These are phyloP conservation scores for Vultur gryphus DNA, from an alignment of 2,797 vertebrate genomes.

Conservation along the genomic window DNA sequence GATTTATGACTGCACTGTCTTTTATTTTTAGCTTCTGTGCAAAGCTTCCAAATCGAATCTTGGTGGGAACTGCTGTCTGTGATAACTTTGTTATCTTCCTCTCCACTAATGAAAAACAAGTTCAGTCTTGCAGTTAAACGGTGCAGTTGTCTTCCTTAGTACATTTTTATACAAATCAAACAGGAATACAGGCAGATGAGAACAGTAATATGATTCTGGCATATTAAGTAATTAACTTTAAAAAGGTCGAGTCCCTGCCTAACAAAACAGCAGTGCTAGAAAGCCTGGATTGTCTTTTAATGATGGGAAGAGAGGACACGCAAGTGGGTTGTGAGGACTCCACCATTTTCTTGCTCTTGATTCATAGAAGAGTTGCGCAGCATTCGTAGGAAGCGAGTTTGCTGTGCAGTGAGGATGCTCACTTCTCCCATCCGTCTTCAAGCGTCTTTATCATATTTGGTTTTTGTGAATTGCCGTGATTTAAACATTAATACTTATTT, in stretches of 20 bases:
- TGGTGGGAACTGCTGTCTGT: neutral
- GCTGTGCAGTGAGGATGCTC: neutral
- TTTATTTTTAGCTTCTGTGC: conserved; percentile 17
- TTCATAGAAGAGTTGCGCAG: neutral
- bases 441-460: neutral
- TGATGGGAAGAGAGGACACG: neutral
- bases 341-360: neutral
- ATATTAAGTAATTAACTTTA: neutral
- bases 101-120: conserved; percentile 23
- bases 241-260: neutral
- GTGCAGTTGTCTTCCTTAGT: neutral
- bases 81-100: conserved; percentile 32
- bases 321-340: neutral
- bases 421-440: neutral
- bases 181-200: neutral
- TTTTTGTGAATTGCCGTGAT: neutral
- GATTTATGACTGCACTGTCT: neutral
- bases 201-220: neutral
- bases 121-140: conserved; percentile 9
- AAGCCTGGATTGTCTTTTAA: neutral
- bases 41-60: conserved; percentile 26
- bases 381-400: accelerated
- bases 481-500: neutral
- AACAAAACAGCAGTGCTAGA: neutral
- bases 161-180: conserved; percentile 8